phyloP scores from a whole-genome alignment of 1,140 invertebrate species.

The Solenopsis invicta region DNA sequence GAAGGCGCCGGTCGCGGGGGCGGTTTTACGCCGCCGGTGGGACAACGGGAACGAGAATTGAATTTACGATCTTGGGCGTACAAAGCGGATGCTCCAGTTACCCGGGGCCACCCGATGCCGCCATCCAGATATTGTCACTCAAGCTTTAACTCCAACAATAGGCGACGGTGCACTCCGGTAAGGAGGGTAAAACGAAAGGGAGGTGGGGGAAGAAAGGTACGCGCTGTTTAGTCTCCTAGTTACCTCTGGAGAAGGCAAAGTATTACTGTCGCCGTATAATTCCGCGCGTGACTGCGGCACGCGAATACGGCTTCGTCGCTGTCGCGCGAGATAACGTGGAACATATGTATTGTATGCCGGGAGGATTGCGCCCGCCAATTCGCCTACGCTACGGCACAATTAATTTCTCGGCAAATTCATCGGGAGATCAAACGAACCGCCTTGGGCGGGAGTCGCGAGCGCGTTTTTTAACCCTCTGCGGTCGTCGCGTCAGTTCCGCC shows the following conservation, averaged over 20 bases:
- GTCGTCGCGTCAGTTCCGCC: constrained; percentile 3
- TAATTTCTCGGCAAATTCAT: constrained; percentile 60
- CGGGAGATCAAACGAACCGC: constrained; percentile 62
- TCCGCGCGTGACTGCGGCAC: constrained; percentile 46
- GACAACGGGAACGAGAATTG: constrained; percentile 62
- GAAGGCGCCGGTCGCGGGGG: not conserved
- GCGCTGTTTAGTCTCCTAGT: constrained; percentile 43
- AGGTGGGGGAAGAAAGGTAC: not conserved
- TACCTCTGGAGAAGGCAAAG: constrained; percentile 13
- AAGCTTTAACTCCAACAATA: constrained; percentile 60
- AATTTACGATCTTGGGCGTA: constrained; percentile 62
- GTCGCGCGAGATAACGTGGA: constrained; percentile 35
- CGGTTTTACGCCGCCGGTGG: constrained; percentile 50
- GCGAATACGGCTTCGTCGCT: constrained; percentile 27
- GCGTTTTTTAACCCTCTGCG: constrained; percentile 45
- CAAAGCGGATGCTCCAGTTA: constrained; percentile 64
- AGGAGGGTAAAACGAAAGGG: not conserved
- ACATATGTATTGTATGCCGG: constrained; percentile 36
- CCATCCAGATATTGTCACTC: constrained; percentile 65
- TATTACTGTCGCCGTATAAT: constrained; percentile 40
- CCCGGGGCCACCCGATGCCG: constrained; percentile 58
- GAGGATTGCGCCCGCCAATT: constrained; percentile 41
- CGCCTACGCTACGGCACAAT: constrained; percentile 37
- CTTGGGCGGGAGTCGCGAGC: constrained; percentile 37
- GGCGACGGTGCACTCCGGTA: constrained; percentile 21